Base-by-base conservation (phyloP, 1,140 invertebrate genomes). In the Contarinia nasturtii region DNA sequence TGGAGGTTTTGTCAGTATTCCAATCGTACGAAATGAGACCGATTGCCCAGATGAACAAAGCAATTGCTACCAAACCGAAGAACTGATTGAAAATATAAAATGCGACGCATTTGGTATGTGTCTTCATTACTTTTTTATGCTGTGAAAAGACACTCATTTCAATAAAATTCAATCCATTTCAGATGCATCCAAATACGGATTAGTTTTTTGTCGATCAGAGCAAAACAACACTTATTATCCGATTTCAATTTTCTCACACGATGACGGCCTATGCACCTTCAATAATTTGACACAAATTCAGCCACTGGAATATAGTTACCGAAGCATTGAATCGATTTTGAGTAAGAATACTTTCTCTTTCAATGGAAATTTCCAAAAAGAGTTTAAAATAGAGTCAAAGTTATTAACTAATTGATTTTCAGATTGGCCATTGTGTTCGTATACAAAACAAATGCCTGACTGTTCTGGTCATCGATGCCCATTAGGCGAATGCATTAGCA, bases 401-500 rank as follows among this genome's bases (percentile, higher is more conserved):
- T 27, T 5, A 27, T 27, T 27, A 10, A 3, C 10, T 10, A 5
- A 27, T 27, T 27, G 10, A 27, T 27, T 27, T 27, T 44, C 19
- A 44, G 42, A 5, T 21, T 21, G 19, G 12, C 21, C n/a, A n/a
- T n/a, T n/a, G 4, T 4, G 18, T 7, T 20, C 17, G 42, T 44
- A 19, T 2, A 44, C 10, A 12, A 5, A 15, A 12, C 5, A 14
- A 48, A 50, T 55, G 43, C 56, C 66, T 2, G 3, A 49, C 7
- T 84, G 81, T 52, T 42, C 63, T 4, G 53, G 55, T 44, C 41
- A 43, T 44, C 66, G 78, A 45, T 91, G 86, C 62, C 58, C 66
- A 18, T 63, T 79, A 34, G 85, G 86, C 0, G 57, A 73, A 41
- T 90, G 86, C 60, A 54, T 89, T 19, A 53, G 71, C 1, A 62